Evolutionary conservation across 2,888 invertebrate genomes (phyloP), one percentile per base, ranked within the genome.

Genomic region (Cataglyphis rosenhaueri): DNA sequence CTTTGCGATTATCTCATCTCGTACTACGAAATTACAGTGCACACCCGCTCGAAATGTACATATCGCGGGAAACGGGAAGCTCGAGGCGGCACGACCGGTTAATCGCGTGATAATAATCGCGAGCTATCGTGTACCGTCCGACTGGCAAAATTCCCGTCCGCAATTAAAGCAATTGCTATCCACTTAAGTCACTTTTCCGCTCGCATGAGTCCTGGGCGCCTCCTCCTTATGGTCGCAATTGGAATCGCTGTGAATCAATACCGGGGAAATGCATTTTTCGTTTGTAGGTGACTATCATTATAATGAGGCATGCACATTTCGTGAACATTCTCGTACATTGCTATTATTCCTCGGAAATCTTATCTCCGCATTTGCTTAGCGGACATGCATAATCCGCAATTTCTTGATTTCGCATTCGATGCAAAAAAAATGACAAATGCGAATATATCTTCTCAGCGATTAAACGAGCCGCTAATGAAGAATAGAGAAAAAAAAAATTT

Each of bases 191-290:
- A 65, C 82, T 76, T 87, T 86, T 78, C 84, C 76, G 38, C 61
- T 64, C 12, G 41, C 41, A 21, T 12, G 29, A 25, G 44, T 32
- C 21, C 25, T 15, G 18, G 25, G 41, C 65, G 70, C 83, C 52
- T 82, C 79, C 81, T 73, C 32, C 44, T 10, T 15, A 10, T n/a
- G 48, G 70, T 70, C n/a, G 48, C 62, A 59, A 41, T 18, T 38
- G 29, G 59, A 32, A 70, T 38, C 35, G 75, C 38, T 59, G 73
- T 84, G 85, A 87, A 87, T 87, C 79, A 87, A 73, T 71, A 85
- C 81, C 79, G 44, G 21, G 32, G 10, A 3, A 38, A 10, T 32
- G 15, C 55, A n/a, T 81, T 81, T 81, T 38, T 25, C 32, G 55
- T 57, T 57, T 64, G 73, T 62, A 62, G n/a, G n/a, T 9, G 48